Conservation (phyloP, 2,888 invertebrate species). For the Conistra vaccinii region DNA sequence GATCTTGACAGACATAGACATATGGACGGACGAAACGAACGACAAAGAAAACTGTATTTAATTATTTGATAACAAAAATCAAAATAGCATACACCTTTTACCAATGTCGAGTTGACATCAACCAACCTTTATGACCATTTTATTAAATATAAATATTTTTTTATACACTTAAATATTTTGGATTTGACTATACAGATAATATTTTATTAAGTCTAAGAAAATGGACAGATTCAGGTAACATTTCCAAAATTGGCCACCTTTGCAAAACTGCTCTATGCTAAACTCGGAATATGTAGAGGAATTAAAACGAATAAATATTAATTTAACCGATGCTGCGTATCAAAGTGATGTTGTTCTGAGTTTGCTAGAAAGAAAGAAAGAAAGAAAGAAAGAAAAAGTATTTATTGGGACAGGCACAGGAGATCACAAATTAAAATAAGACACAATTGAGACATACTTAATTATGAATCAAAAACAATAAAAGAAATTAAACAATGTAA, state of each 20-base stretch:
- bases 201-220: neutral
- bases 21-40: neutral
- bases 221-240: neutral
- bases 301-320: constrained; percentile 11
- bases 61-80: neutral
- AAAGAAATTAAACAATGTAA: too few species aligned
- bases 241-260: neutral
- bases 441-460: too few species aligned
- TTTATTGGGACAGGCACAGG: too few species aligned
- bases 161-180: neutral
- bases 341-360: neutral
- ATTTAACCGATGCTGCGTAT: constrained; percentile 9
- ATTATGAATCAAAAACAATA: too few species aligned
- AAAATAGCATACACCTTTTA: neutral
- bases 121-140: neutral
- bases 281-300: neutral
- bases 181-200: neutral
- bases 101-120: neutral
- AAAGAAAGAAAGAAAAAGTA: too few species aligned
- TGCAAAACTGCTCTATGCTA: neutral
- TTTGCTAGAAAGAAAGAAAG: too few species aligned
- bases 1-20: neutral
- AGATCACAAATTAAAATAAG: too few species aligned
- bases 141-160: neutral
- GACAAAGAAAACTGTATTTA: neutral